phyloP scores from a whole-genome alignment of 2,888 invertebrate genomes.

The Chelonus formosanus region DNA sequence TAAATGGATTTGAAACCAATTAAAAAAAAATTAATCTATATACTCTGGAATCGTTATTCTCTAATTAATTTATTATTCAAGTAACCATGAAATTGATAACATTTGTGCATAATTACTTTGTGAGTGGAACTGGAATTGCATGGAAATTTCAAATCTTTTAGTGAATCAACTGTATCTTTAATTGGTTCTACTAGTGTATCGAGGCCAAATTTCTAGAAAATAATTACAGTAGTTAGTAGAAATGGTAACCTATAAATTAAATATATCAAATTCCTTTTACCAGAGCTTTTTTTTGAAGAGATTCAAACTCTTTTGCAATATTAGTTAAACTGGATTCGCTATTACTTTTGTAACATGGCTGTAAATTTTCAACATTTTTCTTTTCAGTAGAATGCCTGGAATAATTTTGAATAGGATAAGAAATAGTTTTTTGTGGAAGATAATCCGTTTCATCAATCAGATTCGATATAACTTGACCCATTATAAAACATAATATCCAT shows the following conservation, averaged over 20 bases:
- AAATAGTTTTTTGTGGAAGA: background rate
- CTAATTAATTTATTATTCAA: too few relatives aligned
- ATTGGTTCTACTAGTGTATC: conserved; percentile 39
- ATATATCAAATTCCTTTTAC: conserved; percentile 18
- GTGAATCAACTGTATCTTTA: conserved; percentile 29
- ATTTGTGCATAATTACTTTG: conserved; percentile 17
- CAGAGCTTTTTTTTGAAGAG: conserved; percentile 36
- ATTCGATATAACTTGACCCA: conserved; percentile 7
- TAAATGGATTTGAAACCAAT: too few relatives aligned
- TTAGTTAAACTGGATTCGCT: conserved; percentile 19
- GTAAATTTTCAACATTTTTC: background rate
- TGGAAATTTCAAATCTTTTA: conserved; percentile 7
- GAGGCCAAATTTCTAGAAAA: conserved; percentile 38
- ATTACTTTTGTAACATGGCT: conserved; percentile 5
- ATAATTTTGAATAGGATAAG: background rate
- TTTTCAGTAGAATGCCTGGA: background rate
- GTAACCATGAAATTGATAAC: too few relatives aligned
- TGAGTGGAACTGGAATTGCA: background rate
- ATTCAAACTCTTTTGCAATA: conserved; percentile 39
- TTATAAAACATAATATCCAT: background rate
- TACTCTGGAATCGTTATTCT: too few relatives aligned
- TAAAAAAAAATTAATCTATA: too few relatives aligned
- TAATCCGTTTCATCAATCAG: too few relatives aligned
- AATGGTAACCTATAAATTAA: background rate
- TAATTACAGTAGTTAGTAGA: background rate